These are phyloP conservation scores for Coleophora flavipennella DNA, from an alignment of 2,888 invertebrate species.

Conservation along the genomic window DNA sequence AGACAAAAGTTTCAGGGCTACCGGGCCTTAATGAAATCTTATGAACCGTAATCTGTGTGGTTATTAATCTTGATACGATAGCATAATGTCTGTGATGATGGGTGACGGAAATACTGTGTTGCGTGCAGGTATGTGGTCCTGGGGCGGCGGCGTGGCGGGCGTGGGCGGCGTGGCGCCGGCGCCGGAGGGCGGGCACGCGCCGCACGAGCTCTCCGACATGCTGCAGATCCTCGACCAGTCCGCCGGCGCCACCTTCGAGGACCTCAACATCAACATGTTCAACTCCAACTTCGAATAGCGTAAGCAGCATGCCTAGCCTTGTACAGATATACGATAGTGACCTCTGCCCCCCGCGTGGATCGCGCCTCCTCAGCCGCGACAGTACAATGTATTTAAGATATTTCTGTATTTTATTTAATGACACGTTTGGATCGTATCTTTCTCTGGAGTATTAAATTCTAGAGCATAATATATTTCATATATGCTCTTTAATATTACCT, in stretches of 20 bases:
- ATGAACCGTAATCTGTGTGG: too few relatives aligned
- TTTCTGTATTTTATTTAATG: too few relatives aligned
- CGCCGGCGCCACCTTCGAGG: conserved; percentile 87
- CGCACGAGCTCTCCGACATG: conserved; percentile 90
- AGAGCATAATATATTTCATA: too few relatives aligned
- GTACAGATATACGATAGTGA: conserved; percentile 5
- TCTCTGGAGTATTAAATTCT: too few relatives aligned
- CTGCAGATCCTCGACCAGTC: conserved; percentile 92
- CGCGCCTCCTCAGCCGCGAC: background rate
- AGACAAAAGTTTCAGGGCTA: too few relatives aligned
- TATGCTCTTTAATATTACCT: too few relatives aligned
- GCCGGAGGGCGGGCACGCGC: conserved; percentile 61
- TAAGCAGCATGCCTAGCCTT: conserved; percentile 13
- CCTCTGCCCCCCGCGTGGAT: background rate
- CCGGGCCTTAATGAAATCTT: too few relatives aligned
- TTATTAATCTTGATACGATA: too few relatives aligned
- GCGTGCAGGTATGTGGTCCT: conserved; percentile 82
- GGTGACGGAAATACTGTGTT: conserved; percentile 1
- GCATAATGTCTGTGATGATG: too few relatives aligned
- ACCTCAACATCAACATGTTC: conserved; percentile 91
- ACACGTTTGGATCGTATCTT: too few relatives aligned
- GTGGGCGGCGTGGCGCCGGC: conserved; percentile 33
- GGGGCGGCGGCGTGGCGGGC: conserved; percentile 55
- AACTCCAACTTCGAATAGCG: conserved; percentile 75
- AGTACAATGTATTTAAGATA: too few relatives aligned